Percentiles rank a stretch among this genome's conserved stretches.
Evolutionary conservation across 2,888 invertebrate species (phyloP).

Genomic region (Amphipyra berbera): DNA sequence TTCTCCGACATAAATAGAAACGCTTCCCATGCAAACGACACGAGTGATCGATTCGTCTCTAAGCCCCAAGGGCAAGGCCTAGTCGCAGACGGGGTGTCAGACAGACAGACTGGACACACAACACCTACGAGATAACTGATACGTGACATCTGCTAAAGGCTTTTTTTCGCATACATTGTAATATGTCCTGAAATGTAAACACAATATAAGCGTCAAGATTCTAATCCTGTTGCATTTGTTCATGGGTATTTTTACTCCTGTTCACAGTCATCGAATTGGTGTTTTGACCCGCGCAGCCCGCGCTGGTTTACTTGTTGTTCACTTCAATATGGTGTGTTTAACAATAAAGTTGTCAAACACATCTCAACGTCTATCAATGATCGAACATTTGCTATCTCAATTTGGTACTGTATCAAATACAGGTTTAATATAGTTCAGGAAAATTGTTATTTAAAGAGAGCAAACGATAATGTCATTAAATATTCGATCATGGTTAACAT

Average conservation of each 20-base stretch:
- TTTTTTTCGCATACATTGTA: slow-evolving; percentile 5
- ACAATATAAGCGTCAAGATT: background rate
- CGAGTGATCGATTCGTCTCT: slow-evolving; percentile 49
- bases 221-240: background rate
- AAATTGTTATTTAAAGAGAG: no score
- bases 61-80: slow-evolving; percentile 61
- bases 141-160: slow-evolving; percentile 16
- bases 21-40: slow-evolving; percentile 40
- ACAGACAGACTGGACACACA: slow-evolving; percentile 56
- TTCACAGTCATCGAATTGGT: background rate
- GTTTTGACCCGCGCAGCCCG: background rate
- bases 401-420: background rate
- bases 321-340: background rate
- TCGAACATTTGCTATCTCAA: background rate
- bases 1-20: slow-evolving; percentile 27
- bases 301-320: background rate
- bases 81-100: slow-evolving; percentile 61
- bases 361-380: no score
- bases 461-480: no score
- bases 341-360: background rate
- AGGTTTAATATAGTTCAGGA: no score
- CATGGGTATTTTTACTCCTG: background rate
- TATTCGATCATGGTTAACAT: no score
- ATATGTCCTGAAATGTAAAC: no score
- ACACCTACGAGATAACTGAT: slow-evolving; percentile 37